Base-by-base conservation (phyloP, 1,140 invertebrate species). In the Drosophila sechellia region DNA sequence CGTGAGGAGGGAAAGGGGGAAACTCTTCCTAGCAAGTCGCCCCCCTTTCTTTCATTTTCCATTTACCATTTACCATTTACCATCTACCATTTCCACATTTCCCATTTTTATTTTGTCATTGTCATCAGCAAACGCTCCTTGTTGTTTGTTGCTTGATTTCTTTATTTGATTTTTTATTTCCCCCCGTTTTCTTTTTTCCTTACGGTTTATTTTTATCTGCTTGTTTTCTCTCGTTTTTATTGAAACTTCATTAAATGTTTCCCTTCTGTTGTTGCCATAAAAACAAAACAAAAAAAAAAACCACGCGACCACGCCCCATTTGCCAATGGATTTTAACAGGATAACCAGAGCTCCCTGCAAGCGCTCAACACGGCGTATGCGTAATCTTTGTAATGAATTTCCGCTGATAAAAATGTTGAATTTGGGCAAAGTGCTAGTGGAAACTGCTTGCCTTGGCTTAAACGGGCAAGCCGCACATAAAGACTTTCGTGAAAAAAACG, bases 231-330 rank as follows among this genome's bases (percentile, higher is more conserved):
- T 59, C 27, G 13, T 68, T 79, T 79, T 79, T 74, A 81, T 81
- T 81, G 79, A 56, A 81, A 81, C 73, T 81, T 81, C 73, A 81
- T 81, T 81, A 81, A 81, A 81, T 81, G 73, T 73, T 65, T 63
- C 72, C 60, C 56, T 75, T 75, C 76, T 68, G 71, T 76, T 68
- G 78, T 81, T 72, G 72, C 45, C 61, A 74, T 68, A 79, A 79
- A 79, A 64, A 56, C 4, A 25, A 31, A 17, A 45, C 4, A 25
- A 31, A 17, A 45, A 31, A 37, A 49, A 17, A 17, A 17, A 17
- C 17, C 17, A 17, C 49, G 56, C 40, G 45, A 27, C 43, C 59
- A 70, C 64, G 77, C 77, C 64, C 77, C 49, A 46, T 39, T 68
- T 8, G n/a, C n/a, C n/a, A n/a, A n/a, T n/a, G 40, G 49, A 55